phyloP scores from a whole-genome alignment of 35 echinoderm and acorn worm genomes.

The Ophioderma brevispina region DNA sequence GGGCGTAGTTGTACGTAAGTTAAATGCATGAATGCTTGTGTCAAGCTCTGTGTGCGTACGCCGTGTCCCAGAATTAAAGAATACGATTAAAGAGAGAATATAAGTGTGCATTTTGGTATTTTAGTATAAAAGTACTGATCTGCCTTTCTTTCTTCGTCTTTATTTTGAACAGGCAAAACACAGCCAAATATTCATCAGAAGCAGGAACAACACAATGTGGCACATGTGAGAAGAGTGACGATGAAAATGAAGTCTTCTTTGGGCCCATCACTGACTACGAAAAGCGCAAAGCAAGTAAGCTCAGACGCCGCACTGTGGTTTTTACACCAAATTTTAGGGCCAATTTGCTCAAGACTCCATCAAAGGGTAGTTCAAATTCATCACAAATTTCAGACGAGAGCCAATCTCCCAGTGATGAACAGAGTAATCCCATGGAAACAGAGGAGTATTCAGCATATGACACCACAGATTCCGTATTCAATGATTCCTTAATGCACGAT shows the following conservation, averaged over 20 bases:
- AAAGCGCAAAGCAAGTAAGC: neutral
- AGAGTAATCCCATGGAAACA: neutral
- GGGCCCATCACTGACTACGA: neutral
- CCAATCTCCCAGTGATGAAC: neutral
- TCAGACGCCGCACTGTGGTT: neutral
- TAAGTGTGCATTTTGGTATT: no score
- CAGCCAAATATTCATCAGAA: no score
- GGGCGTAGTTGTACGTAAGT: no score
- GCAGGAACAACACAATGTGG: no score
- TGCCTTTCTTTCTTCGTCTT: no score
- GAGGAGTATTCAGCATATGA: neutral
- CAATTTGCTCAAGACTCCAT: neutral
- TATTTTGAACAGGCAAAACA: no score
- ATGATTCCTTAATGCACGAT: neutral
- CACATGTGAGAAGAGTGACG: no score
- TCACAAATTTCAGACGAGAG: neutral
- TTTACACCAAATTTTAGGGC: neutral
- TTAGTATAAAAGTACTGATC: no score
- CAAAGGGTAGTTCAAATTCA: neutral
- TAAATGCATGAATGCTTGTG: no score
- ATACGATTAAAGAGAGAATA: no score
- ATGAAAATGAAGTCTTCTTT: neutral
- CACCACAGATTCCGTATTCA: neutral
- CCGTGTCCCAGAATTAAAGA: no score
- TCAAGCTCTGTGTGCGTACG: no score